phyloP scores from a whole-genome alignment of 2,888 invertebrate species.

The Drosophila dives region DNA sequence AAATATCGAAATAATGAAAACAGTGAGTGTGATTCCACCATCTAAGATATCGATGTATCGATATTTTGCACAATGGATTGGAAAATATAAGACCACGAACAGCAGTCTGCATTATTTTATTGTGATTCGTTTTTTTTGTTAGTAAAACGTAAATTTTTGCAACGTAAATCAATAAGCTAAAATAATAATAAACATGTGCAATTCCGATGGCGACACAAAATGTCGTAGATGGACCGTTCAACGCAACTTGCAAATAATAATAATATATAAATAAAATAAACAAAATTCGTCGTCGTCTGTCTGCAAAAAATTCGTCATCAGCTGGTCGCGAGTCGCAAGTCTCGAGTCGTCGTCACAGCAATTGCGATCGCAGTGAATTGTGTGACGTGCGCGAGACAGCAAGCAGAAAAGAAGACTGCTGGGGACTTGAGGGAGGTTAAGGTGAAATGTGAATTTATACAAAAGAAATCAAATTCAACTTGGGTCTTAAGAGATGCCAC shows the following conservation, averaged over 20 bases:
- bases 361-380: slow-evolving; percentile 55
- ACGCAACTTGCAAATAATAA: slow-evolving; percentile 18
- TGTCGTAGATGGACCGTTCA: slow-evolving; percentile 25
- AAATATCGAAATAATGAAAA: background rate
- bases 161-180: slow-evolving; percentile 50
- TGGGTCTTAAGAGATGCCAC: slow-evolving; percentile 19
- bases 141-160: slow-evolving; percentile 25
- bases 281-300: slow-evolving; percentile 31
- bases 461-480: slow-evolving; percentile 50
- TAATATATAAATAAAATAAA: slow-evolving; percentile 34
- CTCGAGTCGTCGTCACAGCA: slow-evolving; percentile 38
- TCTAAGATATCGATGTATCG: slow-evolving; percentile 28
- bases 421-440: slow-evolving; percentile 46
- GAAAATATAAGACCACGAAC: slow-evolving; percentile 42
- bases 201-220: slow-evolving; percentile 32
- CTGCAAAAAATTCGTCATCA: slow-evolving; percentile 73
- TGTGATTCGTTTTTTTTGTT: slow-evolving; percentile 33
- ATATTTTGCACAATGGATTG: slow-evolving; percentile 30
- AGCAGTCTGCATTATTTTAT: slow-evolving; percentile 39
- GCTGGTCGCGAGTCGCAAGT: slow-evolving; percentile 57
- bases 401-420: slow-evolving; percentile 26
- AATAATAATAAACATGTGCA: slow-evolving; percentile 44
- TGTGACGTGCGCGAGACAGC: slow-evolving; percentile 51
- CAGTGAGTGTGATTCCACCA: slow-evolving; percentile 32
- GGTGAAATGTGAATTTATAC: slow-evolving; percentile 61